Evolutionary conservation across 1,140 invertebrate genomes (phyloP).

Genomic region (Tetragonula clypearis): DNA sequence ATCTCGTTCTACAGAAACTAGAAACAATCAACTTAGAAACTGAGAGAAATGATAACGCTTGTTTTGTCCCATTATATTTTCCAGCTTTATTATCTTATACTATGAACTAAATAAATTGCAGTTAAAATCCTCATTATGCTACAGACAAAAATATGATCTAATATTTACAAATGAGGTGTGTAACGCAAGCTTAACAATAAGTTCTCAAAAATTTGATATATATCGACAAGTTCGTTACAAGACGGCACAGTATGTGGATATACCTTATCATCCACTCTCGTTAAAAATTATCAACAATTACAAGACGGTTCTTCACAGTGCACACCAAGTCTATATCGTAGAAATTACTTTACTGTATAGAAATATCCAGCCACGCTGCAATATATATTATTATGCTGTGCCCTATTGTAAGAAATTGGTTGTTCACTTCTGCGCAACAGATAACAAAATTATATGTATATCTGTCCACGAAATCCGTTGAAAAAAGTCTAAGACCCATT

Average conservation of each 20-base stretch:
- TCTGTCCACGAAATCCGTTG: conserved; percentile 60
- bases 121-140: conserved; percentile 78
- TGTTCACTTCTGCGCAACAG: conserved; percentile 65
- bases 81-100: conserved; percentile 62
- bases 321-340: conserved; percentile 19
- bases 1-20: neutral
- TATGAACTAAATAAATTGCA: conserved; percentile 76
- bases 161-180: conserved; percentile 81
- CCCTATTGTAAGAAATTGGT: conserved; percentile 57
- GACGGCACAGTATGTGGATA: conserved; percentile 59
- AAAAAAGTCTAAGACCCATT: conserved; percentile 72
- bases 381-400: conserved; percentile 48
- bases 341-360: conserved; percentile 39
- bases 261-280: conserved; percentile 27
- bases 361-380: conserved; percentile 34
- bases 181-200: conserved; percentile 78
- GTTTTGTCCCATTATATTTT: conserved; percentile 48
- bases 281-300: conserved; percentile 54
- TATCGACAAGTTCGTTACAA: conserved; percentile 64
- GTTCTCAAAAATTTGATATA: conserved; percentile 59
- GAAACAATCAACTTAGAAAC: conserved; percentile 1
- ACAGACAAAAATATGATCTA: conserved; percentile 80
- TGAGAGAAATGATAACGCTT: conserved; percentile 32
- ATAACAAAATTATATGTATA: conserved; percentile 69
- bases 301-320: conserved; percentile 20